Percentiles rank a stretch among this genome's conserved stretches.
Conservation (phyloP, 2,888 invertebrate genomes). For the Drosophila neonasuta region DNA sequence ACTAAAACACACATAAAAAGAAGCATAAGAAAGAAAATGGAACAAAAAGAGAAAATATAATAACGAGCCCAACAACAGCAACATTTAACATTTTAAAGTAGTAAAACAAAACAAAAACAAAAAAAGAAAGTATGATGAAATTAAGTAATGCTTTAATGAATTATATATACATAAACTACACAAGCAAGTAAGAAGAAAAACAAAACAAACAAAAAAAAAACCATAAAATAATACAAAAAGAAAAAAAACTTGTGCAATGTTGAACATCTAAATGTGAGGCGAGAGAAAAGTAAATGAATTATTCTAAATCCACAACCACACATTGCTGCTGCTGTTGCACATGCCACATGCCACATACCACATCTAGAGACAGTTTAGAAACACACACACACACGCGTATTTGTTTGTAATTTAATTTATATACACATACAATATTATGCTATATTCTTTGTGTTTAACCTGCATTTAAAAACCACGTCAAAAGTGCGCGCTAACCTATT, state of each 20-base stretch:
- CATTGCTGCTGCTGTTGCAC: slow-evolving; percentile 70
- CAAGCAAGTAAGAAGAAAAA: slow-evolving; percentile 25
- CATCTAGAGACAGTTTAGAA: slow-evolving; percentile 5
- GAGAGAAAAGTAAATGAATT: slow-evolving; percentile 36
- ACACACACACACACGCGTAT: not conserved
- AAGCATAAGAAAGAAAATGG: slow-evolving; percentile 11
- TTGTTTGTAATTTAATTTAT: slow-evolving; percentile 40
- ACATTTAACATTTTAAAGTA: slow-evolving; percentile 74
- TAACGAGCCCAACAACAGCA: slow-evolving; percentile 68
- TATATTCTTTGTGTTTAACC: slow-evolving; percentile 67
- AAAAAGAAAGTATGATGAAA: slow-evolving; percentile 41
- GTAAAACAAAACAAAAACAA: slow-evolving; percentile 28
- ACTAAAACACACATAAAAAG: slow-evolving; percentile 24
- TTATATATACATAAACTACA: slow-evolving; percentile 46
- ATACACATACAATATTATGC: slow-evolving; percentile 51
- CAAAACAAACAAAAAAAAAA: slow-evolving; percentile 29
- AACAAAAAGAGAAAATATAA: slow-evolving; percentile 32
- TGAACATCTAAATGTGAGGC: slow-evolving; percentile 60
- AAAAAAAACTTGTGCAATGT: slow-evolving; percentile 70
- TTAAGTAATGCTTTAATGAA: slow-evolving; percentile 63
- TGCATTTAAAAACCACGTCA: slow-evolving; percentile 59
- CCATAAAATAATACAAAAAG: slow-evolving; percentile 33
- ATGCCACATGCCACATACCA: slow-evolving; percentile 3
- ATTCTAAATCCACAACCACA: slow-evolving; percentile 36
- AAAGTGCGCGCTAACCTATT: slow-evolving; percentile 46